Percentiles rank a stretch among this genome's conserved stretches.
Evolutionary conservation across 2,113 vertebrate genomes (phyloP).

Genomic region (Daphoenositta chrysoptera): DNA sequence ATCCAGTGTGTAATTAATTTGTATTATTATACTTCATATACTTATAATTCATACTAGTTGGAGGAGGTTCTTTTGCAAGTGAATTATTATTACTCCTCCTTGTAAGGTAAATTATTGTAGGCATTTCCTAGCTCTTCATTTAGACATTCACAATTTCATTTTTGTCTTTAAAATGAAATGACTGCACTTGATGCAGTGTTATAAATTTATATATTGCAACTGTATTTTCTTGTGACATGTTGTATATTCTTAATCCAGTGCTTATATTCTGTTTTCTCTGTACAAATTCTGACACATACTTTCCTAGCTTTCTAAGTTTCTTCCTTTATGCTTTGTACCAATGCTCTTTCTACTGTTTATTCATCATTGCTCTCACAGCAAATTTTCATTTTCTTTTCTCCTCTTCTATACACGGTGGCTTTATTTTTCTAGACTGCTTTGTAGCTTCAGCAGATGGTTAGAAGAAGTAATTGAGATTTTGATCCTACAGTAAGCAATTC

Average conservation of each 20-base stretch:
- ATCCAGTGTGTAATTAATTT: neutral
- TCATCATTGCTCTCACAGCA: neutral
- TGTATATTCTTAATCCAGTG: neutral
- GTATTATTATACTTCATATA: fast-evolving
- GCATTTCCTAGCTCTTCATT: neutral
- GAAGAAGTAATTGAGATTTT: neutral
- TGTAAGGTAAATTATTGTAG: neutral
- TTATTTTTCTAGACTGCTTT: neutral
- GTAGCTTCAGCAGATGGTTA: neutral
- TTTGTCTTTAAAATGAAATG: neutral
- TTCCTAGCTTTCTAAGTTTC: neutral
- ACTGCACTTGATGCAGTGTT: neutral
- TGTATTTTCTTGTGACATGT: neutral
- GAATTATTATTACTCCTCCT: neutral
- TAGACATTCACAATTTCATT: neutral
- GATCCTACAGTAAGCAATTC: neutral
- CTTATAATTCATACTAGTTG: neutral
- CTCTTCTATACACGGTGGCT: neutral
- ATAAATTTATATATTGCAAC: neutral
- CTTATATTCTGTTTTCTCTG: neutral
- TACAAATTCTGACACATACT: neutral
- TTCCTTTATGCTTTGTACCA: neutral
- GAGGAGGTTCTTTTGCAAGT: neutral
- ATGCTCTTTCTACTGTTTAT: neutral
- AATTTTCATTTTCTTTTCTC: neutral